Evolutionary conservation across 53 echinoderm and acorn worm species (phyloP), one percentile per base, ranked within the genome.

Genomic region (Henricia sp.): DNA sequence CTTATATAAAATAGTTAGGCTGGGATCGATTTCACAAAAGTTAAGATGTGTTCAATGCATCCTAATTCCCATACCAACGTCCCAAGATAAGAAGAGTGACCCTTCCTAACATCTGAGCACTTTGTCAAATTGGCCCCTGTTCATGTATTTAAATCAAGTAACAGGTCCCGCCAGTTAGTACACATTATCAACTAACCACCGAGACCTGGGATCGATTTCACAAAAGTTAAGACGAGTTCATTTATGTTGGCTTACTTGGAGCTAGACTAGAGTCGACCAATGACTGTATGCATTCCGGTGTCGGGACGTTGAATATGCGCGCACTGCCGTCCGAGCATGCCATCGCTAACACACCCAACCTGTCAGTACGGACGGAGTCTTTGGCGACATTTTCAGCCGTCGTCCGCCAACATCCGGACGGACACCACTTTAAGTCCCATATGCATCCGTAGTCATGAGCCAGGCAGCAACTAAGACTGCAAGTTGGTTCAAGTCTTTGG

Each of bases 391-490:
- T 27, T 33, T 17, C 21, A 26, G 48, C 16, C 0, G 71, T 38
- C 21, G 84, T 26, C 14, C 85, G 73, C 90, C 85, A 90, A 57
- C 85, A 85, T n/a, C 86, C 90, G 16, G 85, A 84, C 0, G 90
- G 85, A 48, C 90, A 90, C 90, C 90, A 90, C 34, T 90, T 90
- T 35, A 90, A 48, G 46, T 90, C 90, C 90, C 90, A 90, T 27
- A 90, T 37, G n/a, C 85, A 77, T 38, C 85, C 90, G 34, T 80
- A 90, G 11, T 86, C 71, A 71, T 85, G 90, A 0, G 82, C 86
- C 48, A 90, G 37, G 35, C 80, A 78, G 48, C 68, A 76, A 12
- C 55, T 44, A 1, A 87, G 52, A 4, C 23, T 2, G 41, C 80
- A 69, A 11, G 12, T 43, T 32, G 43, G 30, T 19, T 40, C 20